Evolutionary conservation across 2,888 invertebrate species (phyloP), one percentile per base, ranked within the genome.

Genomic region (Andrena bicolor): DNA sequence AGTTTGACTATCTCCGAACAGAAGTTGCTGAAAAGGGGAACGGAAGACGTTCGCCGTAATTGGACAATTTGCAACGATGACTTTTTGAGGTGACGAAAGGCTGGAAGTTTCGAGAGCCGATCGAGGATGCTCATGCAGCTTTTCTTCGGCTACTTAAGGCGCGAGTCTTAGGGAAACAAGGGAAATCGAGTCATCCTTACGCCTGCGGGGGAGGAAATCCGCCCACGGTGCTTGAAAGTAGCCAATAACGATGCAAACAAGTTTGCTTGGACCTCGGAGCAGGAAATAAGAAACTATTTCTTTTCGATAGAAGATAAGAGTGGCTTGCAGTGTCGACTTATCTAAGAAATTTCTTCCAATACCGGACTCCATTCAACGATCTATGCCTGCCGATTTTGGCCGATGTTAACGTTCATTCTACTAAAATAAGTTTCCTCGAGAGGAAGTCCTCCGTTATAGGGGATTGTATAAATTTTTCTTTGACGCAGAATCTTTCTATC

Each of bases 231-330:
- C 72, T 80, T 70, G 81, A 69, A 86, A 86, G 77, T 77, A 82
- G 79, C 80, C 81, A 84, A 87, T 84, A 86, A 86, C 80, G 84
- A 87, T 86, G 83, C 86, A 84, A 86, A 83, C 81, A 82, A 84
- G 76, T 71, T 80, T 51, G 41, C 56, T 23, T 32, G 80, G 49
- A 69, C 72, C 32, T 56, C 63, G 49, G 48, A 26, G 35, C n/a
- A 32, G 49, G 26, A 64, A 77, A 72, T 60, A 71, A 66, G 65
- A 69, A 78, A 70, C 48, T 72, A 68, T 41, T 73, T 30, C 66
- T 35, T 79, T 69, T 41, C 73, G 63, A 58, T 65, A 78, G 53
- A 16, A 28, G 61, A 58, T 64, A 77, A 28, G 32, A n/a, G 63
- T 41, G 20, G 63, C 26, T 65, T n/a, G 30, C 49, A 20, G 49